Conservation (phyloP, 2,113 vertebrate species). For the Mustela nigripes region DNA sequence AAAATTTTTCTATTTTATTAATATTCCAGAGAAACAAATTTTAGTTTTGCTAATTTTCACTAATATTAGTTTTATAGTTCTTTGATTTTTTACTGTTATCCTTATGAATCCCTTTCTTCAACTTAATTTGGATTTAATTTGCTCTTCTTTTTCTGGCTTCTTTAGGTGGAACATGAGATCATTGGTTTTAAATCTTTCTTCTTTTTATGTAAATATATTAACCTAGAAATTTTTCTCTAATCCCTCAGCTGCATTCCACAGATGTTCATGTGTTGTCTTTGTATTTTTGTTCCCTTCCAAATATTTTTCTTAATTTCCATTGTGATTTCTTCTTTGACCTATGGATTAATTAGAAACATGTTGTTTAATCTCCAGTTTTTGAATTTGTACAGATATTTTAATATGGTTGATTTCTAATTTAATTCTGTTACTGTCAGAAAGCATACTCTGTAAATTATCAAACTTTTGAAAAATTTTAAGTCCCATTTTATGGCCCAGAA, state of each 20-base stretch:
- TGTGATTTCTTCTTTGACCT: neutral
- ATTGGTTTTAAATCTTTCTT: neutral
- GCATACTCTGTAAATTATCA: neutral
- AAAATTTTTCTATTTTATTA: neutral
- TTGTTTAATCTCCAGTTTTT: neutral
- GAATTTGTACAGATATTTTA: neutral
- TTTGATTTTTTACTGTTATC: neutral
- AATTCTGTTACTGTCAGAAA: neutral
- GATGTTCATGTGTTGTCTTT: neutral
- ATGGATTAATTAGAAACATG: neutral
- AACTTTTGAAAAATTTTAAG: neutral
- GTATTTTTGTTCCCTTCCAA: neutral
- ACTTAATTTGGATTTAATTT: neutral
- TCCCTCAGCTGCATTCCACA: neutral
- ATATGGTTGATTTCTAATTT: neutral
- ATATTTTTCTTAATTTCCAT: neutral
- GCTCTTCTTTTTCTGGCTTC: neutral
- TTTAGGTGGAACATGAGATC: neutral
- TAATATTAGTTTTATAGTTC: neutral
- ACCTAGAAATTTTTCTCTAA: neutral
- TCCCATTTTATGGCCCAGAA: neutral
- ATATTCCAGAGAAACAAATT: neutral
- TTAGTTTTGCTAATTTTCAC: neutral
- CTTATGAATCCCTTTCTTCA: neutral
- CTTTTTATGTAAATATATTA: neutral